Evolutionary conservation across 2,113 vertebrate species (phyloP).

Genomic region (Eurypyga helias): DNA sequence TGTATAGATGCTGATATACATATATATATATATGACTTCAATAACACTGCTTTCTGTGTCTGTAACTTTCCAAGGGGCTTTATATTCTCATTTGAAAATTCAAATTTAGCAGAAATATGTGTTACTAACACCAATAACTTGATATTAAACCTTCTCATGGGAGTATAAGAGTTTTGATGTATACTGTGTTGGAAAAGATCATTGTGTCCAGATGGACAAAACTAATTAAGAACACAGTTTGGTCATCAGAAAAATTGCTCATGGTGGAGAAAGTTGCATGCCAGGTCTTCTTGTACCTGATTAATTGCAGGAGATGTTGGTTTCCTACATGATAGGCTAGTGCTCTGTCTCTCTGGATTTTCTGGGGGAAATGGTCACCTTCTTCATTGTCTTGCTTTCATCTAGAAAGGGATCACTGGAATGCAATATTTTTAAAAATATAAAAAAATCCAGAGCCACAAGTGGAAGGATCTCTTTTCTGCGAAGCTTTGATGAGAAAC

Average conservation of each 20-base stretch:
- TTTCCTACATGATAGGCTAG: neutral
- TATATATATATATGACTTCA: neutral
- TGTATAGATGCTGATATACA: neutral
- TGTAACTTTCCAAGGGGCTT: neutral
- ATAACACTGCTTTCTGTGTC: neutral
- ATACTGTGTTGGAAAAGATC: neutral
- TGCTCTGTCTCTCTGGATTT: neutral
- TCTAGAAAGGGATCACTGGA: neutral
- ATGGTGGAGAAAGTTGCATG: neutral
- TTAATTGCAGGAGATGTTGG: neutral
- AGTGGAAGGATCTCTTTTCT: neutral
- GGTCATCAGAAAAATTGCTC: neutral
- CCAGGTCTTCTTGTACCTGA: neutral
- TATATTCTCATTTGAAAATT: neutral
- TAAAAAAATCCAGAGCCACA: neutral
- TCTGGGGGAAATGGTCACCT: neutral
- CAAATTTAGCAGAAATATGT: neutral
- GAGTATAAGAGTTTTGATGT: neutral
- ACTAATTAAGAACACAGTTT: neutral
- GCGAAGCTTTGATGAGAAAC: neutral
- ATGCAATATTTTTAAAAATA: neutral
- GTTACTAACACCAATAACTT: neutral
- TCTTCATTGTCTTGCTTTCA: neutral
- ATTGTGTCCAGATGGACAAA: neutral
- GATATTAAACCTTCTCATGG: neutral